Evolutionary conservation across 2,888 invertebrate species (phyloP).

Genomic region (Cristatella mucedo): DNA sequence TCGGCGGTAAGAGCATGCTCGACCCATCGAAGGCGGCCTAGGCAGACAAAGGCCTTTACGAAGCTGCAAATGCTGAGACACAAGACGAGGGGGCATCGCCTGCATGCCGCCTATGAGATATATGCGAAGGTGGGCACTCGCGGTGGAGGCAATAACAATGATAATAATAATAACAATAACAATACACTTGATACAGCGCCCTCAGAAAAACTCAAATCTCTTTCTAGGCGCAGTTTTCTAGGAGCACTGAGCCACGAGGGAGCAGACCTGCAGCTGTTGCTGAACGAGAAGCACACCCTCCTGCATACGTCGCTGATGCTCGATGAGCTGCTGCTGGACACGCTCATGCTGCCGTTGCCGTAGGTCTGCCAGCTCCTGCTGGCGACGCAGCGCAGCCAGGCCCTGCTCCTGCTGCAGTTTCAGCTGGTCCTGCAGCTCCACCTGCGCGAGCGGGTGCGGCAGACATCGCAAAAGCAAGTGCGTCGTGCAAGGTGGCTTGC

Average conservation of each 20-base stretch:
- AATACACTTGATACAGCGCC: no score
- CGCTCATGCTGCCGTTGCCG: constrained; percentile 6
- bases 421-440: constrained; percentile 4
- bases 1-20: constrained; percentile 5
- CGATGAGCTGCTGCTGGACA: not conserved
- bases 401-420: constrained; percentile 4
- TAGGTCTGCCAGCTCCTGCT: constrained; percentile 4
- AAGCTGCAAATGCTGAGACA: no score
- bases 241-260: not conserved
- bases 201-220: no score
- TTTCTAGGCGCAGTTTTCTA: not conserved
- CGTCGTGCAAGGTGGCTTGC: no score
- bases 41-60: no score
- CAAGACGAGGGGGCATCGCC: no score
- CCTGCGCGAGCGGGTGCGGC: no score
- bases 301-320: constrained; percentile 6
- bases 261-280: not conserved
- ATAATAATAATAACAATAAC: no score
- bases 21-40: no score
- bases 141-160: not conserved
- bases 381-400: constrained; percentile 1
- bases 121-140: no score
- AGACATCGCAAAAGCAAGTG: no score
- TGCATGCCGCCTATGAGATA: no score
- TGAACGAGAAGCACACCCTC: not conserved